phyloP scores from a whole-genome alignment of 2,888 invertebrate genomes.

The Macropis europaea region DNA sequence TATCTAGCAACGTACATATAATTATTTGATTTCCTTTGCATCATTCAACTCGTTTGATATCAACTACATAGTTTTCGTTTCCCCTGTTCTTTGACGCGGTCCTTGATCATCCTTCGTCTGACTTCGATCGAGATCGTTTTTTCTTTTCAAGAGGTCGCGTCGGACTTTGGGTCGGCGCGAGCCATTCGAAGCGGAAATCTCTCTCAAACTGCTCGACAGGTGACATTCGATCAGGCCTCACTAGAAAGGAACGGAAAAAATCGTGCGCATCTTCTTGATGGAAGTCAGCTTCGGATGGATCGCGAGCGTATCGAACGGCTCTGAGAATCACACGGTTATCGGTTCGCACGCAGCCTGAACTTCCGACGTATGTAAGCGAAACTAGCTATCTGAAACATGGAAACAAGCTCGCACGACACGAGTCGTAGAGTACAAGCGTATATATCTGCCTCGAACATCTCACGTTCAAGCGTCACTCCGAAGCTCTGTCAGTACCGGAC shows the following conservation, averaged over 20 bases:
- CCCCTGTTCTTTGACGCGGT: slow-evolving; percentile 26
- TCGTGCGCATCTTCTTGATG: background rate
- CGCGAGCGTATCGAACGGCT: background rate
- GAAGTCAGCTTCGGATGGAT: background rate
- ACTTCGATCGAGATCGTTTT: slow-evolving; percentile 8
- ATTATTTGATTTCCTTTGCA: slow-evolving; percentile 49
- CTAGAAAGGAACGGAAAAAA: too few relatives aligned
- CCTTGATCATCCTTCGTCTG: slow-evolving; percentile 7
- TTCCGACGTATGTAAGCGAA: slow-evolving; percentile 1
- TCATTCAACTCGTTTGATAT: slow-evolving; percentile 45
- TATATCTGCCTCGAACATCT: slow-evolving; percentile 12
- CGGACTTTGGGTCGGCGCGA: background rate
- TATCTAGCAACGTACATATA: slow-evolving; percentile 49
- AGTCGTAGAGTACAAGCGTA: slow-evolving; percentile 7
- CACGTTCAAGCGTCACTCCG: background rate
- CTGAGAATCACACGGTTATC: slow-evolving; percentile 9
- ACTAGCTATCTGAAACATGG: background rate
- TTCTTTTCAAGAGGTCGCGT: background rate
- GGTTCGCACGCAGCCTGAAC: background rate
- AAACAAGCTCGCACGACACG: background rate
- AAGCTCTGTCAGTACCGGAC: slow-evolving; percentile 9
- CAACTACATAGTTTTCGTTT: slow-evolving; percentile 49
- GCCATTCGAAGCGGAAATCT: background rate
- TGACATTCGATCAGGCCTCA: too few relatives aligned
- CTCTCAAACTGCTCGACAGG: too few relatives aligned